Base-by-base conservation (phyloP, 37 sponge, comb jelly and placozoan genomes). In the Theonella swinhoei region DNA sequence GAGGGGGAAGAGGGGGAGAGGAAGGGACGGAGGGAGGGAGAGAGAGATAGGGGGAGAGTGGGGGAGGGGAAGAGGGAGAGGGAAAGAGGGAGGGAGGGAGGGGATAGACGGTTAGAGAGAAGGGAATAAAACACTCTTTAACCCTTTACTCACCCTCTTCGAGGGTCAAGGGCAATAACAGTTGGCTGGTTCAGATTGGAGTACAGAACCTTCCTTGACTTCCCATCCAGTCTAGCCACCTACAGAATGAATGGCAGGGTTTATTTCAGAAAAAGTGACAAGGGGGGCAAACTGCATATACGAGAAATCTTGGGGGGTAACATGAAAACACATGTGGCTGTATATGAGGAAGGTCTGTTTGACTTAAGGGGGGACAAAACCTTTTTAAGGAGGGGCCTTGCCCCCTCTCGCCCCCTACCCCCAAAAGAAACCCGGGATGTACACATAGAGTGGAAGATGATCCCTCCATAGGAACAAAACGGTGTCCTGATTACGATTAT, bases 91-190 rank as follows among this genome's bases (percentile, higher is more conserved):
- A 70, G 8, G 14, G 38, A 7, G 5, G 38, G 26, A 24, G n/a
- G n/a, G n/a, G n/a, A n/a, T 70, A 33, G 33, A 3, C 26, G 38
- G 71, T 5, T 14, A 4, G 38, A 33, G 67, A 8, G 14, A 23
- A 23, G 26, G 72, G 2, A 20, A 28, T 19, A 54, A 58, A 24
- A 31, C 42, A 31, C 11, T 32, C 28, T 0, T 75, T 30, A n/a
- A 31, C 11, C 59, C 28, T 0, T 75, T 30, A n/a, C 86, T 63
- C 60, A 86, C 86, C 86, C 86, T 28, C 86, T 71, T 0, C 64
- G 17, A 11, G 86, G 79, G 25, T 86, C 86, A 42, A 86, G 33
- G 23, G 31, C 73, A 0, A 86, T 42, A 11, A 73, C 4, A 5
- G 33, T 8, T 1, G 76, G 84, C 2, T 63, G 4, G 24, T 64